Base-by-base conservation (phyloP, 2,888 invertebrate species). In the Calameuta filiformis region DNA sequence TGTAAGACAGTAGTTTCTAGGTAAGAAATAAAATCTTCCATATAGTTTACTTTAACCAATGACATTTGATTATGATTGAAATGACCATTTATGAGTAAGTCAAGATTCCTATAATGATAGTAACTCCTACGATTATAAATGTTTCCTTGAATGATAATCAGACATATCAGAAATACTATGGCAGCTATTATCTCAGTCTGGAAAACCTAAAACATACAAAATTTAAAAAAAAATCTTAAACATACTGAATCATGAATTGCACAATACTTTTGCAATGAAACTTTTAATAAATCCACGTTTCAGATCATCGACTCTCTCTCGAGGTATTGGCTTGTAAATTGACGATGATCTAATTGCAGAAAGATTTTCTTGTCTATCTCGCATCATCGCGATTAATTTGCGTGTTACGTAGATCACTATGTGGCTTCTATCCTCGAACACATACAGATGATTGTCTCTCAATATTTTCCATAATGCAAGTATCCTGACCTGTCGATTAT, bases 401-500 rank as follows among this genome's bases (percentile, higher is more conserved):
- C 69, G 75, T 33, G 35, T 75, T 30, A 77, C n/a, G 40, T 77
- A 77, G 23, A 69, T 11, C 6, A 75, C 77, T 30, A 77, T 75
- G 33, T 40, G 75, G 35, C 77, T 77, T 77, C 75, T 77, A 30
- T 77, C 77, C 74, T 77, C 77, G 31, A 69, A n/a, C 31, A 75
- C 77, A 40, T 69, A 31, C 56, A 23, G 35, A 69, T 69, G 23
- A 11, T 69, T 75, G 37, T 77, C 34, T 34, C 12, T 75, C 31
- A 12, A n/a, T 74, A 77, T 75, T 77, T 33, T n/a, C 34, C 35
- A 77, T 12, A 77, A 75, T 23, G 40, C 40, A 40, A 40, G 15
- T 40, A 40, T 15, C 15, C 15, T 40, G 15, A 40, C 40, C 40
- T 40, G 4, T 40, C 4, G 40, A 40, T 40, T 15, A 40, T 40